phyloP scores from a whole-genome alignment of 2,888 invertebrate genomes.

The Dicyrtomina minuta region DNA sequence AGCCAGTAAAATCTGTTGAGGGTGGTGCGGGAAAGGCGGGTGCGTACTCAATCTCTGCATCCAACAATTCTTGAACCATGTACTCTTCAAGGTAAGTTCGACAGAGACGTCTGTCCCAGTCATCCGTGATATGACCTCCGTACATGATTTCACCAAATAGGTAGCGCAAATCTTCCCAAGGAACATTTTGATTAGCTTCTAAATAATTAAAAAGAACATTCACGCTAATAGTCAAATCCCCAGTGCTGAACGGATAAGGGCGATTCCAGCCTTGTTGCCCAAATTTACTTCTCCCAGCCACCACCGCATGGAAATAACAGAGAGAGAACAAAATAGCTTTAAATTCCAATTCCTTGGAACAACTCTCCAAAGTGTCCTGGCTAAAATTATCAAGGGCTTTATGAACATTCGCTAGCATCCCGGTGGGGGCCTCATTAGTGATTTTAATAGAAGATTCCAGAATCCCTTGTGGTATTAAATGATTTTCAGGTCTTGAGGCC shows the following conservation, averaged over 20 bases:
- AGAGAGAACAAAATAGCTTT: conserved; percentile 89
- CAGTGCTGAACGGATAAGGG: conserved; percentile 89
- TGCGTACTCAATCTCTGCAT: conserved; percentile 75
- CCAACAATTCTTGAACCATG: conserved; percentile 88
- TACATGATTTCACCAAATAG: conserved; percentile 95
- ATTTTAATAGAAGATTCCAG: conserved; percentile 95
- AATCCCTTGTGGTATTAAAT: conserved; percentile 89
- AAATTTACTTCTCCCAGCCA: conserved; percentile 73
- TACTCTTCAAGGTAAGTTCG: conserved; percentile 89
- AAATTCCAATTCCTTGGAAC: conserved; percentile 95
- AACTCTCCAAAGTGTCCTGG: conserved; percentile 92
- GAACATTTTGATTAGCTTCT: conserved; percentile 85
- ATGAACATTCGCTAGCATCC: conserved; percentile 94
- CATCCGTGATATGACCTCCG: no score
- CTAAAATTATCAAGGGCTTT: conserved; percentile 91
- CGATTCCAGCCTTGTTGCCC: conserved; percentile 96
- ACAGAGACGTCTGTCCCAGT: conserved; percentile 77
- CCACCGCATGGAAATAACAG: conserved; percentile 95
- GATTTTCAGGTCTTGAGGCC: conserved; percentile 78
- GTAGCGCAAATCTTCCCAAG: conserved; percentile 95
- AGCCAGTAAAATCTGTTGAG: conserved; percentile 87
- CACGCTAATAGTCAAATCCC: conserved; percentile 89
- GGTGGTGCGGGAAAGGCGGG: conserved; percentile 92
- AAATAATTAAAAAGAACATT: conserved; percentile 64
- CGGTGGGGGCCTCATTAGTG: conserved; percentile 95